Evolutionary conservation across 2,113 vertebrate genomes (phyloP).

Genomic region (Chrysemys picta): DNA sequence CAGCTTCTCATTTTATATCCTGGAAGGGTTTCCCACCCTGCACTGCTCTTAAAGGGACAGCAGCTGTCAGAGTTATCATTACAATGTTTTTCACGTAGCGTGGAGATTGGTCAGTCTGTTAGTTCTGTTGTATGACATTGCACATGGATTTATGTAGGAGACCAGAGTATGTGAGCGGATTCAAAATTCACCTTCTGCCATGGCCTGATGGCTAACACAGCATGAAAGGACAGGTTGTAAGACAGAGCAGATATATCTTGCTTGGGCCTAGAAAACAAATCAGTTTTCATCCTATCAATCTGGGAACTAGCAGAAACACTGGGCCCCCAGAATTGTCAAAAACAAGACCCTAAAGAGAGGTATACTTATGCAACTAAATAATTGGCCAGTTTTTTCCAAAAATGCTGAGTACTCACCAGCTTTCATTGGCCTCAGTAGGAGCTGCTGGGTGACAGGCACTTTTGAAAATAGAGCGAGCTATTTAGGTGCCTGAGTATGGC

Average conservation of each 20-base stretch:
- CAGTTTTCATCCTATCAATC: neutral
- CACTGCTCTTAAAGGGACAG: neutral
- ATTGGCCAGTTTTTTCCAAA: neutral
- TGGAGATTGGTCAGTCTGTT: neutral
- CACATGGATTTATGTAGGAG: accelerated
- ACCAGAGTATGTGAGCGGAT: neutral
- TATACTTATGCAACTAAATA: neutral
- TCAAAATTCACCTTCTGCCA: neutral
- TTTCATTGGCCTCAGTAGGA: neutral
- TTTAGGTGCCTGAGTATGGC: neutral
- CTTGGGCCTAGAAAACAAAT: neutral
- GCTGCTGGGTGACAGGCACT: neutral
- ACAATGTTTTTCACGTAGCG: accelerated
- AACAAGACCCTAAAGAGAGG: accelerated
- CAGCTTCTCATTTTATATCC: neutral
- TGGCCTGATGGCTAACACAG: neutral
- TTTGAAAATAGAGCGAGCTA: neutral
- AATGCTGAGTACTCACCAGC: neutral
- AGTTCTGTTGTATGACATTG: neutral
- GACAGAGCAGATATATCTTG: neutral
- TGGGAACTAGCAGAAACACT: neutral
- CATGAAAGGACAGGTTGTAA: neutral
- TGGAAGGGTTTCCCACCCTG: neutral
- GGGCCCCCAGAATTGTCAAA: neutral
- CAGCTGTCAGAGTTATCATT: accelerated